A percentile compares a stretch with the other conserved stretches of the same genome.
These are phyloP conservation scores for Drosophila rellima DNA, from an alignment of 2,888 invertebrate species.

Conservation along the genomic window DNA sequence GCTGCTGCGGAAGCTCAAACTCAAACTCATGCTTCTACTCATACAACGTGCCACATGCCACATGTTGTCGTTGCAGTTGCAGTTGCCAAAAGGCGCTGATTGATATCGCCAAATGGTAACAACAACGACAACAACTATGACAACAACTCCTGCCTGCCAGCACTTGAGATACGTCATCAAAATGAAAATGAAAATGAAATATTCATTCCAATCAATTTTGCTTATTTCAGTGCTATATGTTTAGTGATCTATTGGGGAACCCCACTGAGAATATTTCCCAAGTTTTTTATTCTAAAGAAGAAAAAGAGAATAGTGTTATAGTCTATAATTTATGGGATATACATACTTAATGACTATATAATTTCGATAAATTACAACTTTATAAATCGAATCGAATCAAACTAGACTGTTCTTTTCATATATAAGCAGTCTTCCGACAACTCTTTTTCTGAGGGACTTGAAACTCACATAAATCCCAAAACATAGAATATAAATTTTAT, in stretches of 20 bases:
- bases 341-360: too few relatives aligned
- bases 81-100: conserved; percentile 58
- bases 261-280: too few relatives aligned
- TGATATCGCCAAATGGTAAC: conserved; percentile 47
- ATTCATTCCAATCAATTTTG: conserved; percentile 19
- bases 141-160: conserved; percentile 21
- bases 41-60: conserved; percentile 11
- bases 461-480: too few relatives aligned
- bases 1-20: conserved; percentile 71
- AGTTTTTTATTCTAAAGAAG: too few relatives aligned
- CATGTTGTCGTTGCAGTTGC: conserved; percentile 41
- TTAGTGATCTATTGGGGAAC: background rate
- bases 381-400: too few relatives aligned
- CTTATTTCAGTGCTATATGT: background rate
- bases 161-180: conserved; percentile 26
- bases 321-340: too few relatives aligned
- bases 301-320: too few relatives aligned
- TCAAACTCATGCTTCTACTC: conserved; percentile 7
- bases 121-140: conserved; percentile 10
- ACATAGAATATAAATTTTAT: too few relatives aligned
- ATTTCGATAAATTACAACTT: too few relatives aligned
- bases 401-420: too few relatives aligned
- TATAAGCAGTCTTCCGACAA: too few relatives aligned
- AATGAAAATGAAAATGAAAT: conserved; percentile 39
- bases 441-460: too few relatives aligned